Conservation (phyloP, 2,113 vertebrate species). For the Ochotona curzoniae region DNA sequence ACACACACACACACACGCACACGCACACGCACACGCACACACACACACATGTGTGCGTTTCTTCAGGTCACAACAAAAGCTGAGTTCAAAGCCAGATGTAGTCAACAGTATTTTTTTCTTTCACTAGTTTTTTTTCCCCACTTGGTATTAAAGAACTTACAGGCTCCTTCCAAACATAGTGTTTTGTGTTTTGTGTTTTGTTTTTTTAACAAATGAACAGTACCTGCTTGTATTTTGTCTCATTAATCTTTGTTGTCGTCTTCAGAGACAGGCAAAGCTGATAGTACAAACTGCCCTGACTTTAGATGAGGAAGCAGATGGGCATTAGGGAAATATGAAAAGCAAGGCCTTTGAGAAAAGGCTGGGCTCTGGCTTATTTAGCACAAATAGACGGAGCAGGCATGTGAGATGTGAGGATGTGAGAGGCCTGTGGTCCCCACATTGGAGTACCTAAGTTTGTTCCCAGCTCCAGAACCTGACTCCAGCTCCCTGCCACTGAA, state of each 20-base stretch:
- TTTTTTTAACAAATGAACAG: slow-evolving; percentile 1
- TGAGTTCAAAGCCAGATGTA: background rate
- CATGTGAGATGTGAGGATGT: no score
- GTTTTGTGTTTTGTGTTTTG: background rate
- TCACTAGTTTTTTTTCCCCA: background rate
- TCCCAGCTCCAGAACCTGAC: no score
- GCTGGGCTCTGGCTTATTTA: background rate
- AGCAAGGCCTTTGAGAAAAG: background rate
- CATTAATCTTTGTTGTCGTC: background rate
- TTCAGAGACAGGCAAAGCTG: background rate
- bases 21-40: no score
- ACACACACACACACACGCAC: no score
- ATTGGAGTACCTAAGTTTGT: no score
- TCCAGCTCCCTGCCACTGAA: no score
- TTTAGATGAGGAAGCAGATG: background rate
- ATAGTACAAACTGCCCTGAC: background rate
- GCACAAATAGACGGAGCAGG: background rate
- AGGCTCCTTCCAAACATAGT: background rate
- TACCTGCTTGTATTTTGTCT: background rate
- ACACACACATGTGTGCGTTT: no score
- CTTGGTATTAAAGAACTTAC: background rate
- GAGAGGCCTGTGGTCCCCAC: no score
- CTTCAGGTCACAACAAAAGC: background rate
- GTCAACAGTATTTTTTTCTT: background rate
- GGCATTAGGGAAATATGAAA: background rate